Evolutionary conservation across 2,888 invertebrate species (phyloP).

Genomic region (Gymnosoma rotundatum): DNA sequence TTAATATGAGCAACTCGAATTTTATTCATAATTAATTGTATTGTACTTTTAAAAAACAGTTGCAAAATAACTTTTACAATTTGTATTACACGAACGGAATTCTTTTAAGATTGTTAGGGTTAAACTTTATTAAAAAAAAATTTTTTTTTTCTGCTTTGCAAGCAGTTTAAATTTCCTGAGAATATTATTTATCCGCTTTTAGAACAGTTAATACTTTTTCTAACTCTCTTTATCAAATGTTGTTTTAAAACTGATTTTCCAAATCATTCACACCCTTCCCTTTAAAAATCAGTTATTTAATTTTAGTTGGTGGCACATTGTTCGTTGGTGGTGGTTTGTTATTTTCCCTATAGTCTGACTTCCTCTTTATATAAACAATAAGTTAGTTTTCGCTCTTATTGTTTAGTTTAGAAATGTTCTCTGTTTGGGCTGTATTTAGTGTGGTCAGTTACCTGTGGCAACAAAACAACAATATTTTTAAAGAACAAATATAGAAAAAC

Average conservation of each 20-base stretch:
- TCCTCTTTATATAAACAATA: constrained; percentile 62
- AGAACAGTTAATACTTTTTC: constrained; percentile 35
- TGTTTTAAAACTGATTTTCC: constrained; percentile 75
- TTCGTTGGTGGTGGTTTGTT: constrained; percentile 56
- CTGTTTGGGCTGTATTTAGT: constrained; percentile 78
- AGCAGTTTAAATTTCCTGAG: neutral
- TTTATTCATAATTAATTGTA: neutral
- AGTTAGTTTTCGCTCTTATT: constrained; percentile 66
- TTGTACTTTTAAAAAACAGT: constrained; percentile 15
- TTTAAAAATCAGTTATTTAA: neutral
- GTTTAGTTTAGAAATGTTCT: constrained; percentile 73
- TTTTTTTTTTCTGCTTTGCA: neutral
- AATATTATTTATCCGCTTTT: constrained; percentile 21
- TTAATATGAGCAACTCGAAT: neutral
- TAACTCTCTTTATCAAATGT: constrained; percentile 75
- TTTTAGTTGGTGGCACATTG: constrained; percentile 60
- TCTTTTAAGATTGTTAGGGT: constrained; percentile 18
- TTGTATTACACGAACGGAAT: neutral
- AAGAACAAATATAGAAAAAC: constrained; percentile 18
- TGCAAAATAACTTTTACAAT: neutral
- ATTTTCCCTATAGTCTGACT: constrained; percentile 51
- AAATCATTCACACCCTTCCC: constrained; percentile 39
- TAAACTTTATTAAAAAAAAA: neutral
- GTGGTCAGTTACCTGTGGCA: constrained; percentile 81
- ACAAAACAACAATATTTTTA: constrained; percentile 72